Percentiles rank a stretch among this genome's conserved stretches.
These are phyloP conservation scores for Sminthurinus aureus DNA, from an alignment of 2,888 invertebrate genomes.

Conservation along the genomic window DNA sequence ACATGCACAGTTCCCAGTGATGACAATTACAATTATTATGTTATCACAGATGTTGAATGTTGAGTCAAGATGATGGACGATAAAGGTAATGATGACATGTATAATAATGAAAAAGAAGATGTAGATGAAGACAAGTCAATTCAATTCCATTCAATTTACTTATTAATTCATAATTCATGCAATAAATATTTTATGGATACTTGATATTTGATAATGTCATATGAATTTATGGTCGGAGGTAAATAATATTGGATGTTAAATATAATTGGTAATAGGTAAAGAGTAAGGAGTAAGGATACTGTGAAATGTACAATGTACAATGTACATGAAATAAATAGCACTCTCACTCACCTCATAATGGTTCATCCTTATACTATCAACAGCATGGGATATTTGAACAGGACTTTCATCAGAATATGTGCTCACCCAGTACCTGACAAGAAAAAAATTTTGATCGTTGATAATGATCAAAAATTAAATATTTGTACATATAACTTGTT, in stretches of 20 bases:
- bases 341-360: constrained; percentile 81
- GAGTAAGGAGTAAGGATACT: too few relatives aligned
- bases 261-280: too few relatives aligned
- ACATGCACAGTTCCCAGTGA: too few relatives aligned
- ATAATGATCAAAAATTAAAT: neutral
- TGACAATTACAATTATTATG: neutral
- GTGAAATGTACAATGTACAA: too few relatives aligned
- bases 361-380: constrained; percentile 63
- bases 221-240: too few relatives aligned
- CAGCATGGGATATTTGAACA: constrained; percentile 82
- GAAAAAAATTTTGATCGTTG: neutral
- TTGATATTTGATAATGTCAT: too few relatives aligned
- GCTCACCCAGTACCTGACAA: constrained; percentile 69
- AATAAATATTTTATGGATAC: too few relatives aligned
- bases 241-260: too few relatives aligned
- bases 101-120: neutral
- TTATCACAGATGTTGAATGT: neutral
- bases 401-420: constrained; percentile 70
- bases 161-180: too few relatives aligned
- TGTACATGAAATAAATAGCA: constrained; percentile 15
- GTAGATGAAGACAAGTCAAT: neutral
- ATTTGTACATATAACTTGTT: too few relatives aligned
- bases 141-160: neutral
- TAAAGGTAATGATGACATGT: neutral
- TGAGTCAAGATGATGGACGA: too few relatives aligned